These are phyloP conservation scores for Plectropomus leopardus DNA, from an alignment of 2,113 vertebrate species.

Conservation along the genomic window DNA sequence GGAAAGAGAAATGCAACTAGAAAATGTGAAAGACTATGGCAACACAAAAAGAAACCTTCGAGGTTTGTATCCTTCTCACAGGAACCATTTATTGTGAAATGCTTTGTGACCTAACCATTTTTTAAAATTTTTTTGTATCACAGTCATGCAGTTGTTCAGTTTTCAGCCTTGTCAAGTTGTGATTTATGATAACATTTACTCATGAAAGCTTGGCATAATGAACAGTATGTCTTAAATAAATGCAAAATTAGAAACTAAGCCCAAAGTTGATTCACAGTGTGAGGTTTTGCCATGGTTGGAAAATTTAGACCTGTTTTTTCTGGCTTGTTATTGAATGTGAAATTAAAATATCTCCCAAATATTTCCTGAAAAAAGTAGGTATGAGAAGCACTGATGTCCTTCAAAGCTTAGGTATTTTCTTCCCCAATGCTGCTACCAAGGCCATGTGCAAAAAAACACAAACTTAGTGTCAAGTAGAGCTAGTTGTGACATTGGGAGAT, in stretches of 20 bases:
- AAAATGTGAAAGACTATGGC: slow-evolving; percentile 4
- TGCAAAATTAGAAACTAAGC: neutral
- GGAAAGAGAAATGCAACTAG: slow-evolving; percentile 22
- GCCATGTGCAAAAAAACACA: slow-evolving; percentile 14
- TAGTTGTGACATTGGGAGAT: slow-evolving; percentile 41
- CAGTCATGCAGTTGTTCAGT: neutral
- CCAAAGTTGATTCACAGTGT: neutral
- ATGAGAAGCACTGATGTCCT: slow-evolving; percentile 10
- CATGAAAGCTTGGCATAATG: neutral
- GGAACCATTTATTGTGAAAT: neutral
- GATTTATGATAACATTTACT: neutral
- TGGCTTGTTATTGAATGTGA: neutral
- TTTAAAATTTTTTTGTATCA: neutral
- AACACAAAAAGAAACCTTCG: slow-evolving; percentile 1
- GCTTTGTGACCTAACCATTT: neutral
- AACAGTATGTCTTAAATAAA: neutral
- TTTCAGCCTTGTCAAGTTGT: neutral
- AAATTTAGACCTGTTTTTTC: slow-evolving; percentile 6
- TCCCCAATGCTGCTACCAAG: neutral
- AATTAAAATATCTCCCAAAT: slow-evolving; percentile 21
- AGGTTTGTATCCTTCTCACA: neutral
- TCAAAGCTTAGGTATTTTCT: neutral
- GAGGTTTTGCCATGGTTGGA: neutral
- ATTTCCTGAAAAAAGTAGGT: neutral
- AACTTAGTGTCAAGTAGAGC: slow-evolving; percentile 10